A percentile compares a stretch with the other conserved stretches of the same genome.
Conservation (phyloP, 2,888 invertebrate species). For the Acanthosepion lycidas region DNA sequence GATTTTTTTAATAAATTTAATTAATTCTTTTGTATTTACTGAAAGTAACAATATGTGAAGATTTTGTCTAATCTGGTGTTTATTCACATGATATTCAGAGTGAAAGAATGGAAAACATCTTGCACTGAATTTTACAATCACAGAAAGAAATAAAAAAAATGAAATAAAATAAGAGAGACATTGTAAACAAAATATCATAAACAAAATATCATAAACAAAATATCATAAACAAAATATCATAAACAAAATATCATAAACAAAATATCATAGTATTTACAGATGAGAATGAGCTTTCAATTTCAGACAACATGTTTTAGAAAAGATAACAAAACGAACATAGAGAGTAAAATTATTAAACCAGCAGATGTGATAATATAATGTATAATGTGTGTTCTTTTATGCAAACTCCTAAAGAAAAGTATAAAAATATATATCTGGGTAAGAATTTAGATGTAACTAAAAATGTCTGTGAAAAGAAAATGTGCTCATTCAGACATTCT, state of each 20-base stretch:
- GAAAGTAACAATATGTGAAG: background rate
- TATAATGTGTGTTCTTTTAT: too few relatives aligned
- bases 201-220: too few relatives aligned
- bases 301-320: background rate
- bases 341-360: background rate
- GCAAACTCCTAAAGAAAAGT: too few relatives aligned
- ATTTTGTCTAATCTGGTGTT: background rate
- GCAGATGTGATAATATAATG: too few relatives aligned
- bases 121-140: background rate
- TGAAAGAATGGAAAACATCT: background rate
- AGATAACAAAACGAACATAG: background rate
- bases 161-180: background rate
- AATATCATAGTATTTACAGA: background rate
- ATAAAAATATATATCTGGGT: too few relatives aligned
- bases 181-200: background rate
- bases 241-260: too few relatives aligned
- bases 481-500: too few relatives aligned
- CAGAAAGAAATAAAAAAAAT: background rate
- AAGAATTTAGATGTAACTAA: too few relatives aligned
- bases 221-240: too few relatives aligned
- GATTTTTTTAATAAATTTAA: too few relatives aligned
- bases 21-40: background rate
- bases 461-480: too few relatives aligned
- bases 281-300: background rate
- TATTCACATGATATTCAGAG: background rate